Evolutionary conservation across 2,888 invertebrate genomes (phyloP).

Genomic region (Acheta domesticus): DNA sequence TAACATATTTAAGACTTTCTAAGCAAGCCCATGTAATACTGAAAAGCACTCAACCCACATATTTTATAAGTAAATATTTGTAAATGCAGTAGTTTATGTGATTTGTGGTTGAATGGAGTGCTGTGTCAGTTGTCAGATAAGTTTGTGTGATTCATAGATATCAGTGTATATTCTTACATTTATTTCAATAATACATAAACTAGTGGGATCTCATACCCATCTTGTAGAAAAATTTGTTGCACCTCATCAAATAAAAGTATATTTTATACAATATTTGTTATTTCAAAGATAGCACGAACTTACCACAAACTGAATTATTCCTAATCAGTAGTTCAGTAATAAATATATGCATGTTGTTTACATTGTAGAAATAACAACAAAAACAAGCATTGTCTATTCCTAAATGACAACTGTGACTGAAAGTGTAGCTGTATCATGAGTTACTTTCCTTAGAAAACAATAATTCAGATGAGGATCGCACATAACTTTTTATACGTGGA

Average conservation of each 20-base stretch:
- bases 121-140: background rate
- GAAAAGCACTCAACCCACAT: background rate
- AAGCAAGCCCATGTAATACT: background rate
- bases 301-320: no score
- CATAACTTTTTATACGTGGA: no score
- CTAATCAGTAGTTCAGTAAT: no score
- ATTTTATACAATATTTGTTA: background rate
- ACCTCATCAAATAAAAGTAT: constrained; percentile 2
- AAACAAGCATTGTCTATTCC: no score
- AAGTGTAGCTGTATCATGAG: no score
- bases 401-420: no score
- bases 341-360: no score
- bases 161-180: background rate
- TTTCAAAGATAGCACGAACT: background rate
- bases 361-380: no score
- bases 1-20: no score
- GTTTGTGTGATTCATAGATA: background rate
- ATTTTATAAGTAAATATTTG: background rate
- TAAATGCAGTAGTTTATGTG: background rate
- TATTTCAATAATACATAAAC: background rate
- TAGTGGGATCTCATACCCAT: background rate
- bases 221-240: constrained; percentile 3
- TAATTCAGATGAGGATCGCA: no score
- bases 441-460: no score
- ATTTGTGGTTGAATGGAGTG: background rate